Percentiles rank a stretch among this genome's conserved stretches.
phyloP scores from a whole-genome alignment of 2,113 vertebrate genomes.

The Notiomystis cincta region DNA sequence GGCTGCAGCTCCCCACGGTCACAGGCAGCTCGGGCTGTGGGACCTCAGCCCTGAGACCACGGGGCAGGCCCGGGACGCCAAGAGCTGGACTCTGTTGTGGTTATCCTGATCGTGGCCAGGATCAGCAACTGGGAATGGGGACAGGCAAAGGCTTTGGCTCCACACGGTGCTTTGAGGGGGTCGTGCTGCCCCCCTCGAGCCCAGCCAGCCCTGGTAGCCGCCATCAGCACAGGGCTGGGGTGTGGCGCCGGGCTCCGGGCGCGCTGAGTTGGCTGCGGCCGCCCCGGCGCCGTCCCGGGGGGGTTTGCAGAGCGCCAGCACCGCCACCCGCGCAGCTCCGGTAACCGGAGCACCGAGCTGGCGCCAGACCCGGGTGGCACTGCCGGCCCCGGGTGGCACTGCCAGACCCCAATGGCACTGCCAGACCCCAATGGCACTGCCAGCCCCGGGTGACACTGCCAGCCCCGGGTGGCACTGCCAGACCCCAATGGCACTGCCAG shows the following conservation, averaged over 20 bases:
- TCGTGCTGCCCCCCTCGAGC: accelerated
- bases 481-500: too few species aligned
- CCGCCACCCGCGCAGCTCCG: not conserved
- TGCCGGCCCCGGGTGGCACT: not conserved
- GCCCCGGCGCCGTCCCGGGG: not conserved
- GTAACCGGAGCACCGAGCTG: not conserved
- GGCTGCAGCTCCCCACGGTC: not conserved
- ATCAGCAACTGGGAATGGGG: not conserved
- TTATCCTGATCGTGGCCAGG: not conserved
- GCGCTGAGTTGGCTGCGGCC: not conserved
- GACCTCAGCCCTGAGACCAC: not conserved
- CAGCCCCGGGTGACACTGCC: not conserved
- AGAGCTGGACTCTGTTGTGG: not conserved
- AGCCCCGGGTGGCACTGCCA: not conserved
- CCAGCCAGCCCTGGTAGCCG: not conserved
- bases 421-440: not conserved
- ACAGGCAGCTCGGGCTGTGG: not conserved
- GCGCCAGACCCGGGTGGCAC: not conserved
- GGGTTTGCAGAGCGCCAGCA: not conserved
- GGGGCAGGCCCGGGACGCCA: not conserved
- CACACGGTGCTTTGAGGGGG: not conserved
- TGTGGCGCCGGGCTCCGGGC: not conserved
- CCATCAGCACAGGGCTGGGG: not conserved
- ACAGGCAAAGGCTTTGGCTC: not conserved
- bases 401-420: accelerated